Conservation (phyloP, 2,113 vertebrate species). For the Cephalopterus ornatus region DNA sequence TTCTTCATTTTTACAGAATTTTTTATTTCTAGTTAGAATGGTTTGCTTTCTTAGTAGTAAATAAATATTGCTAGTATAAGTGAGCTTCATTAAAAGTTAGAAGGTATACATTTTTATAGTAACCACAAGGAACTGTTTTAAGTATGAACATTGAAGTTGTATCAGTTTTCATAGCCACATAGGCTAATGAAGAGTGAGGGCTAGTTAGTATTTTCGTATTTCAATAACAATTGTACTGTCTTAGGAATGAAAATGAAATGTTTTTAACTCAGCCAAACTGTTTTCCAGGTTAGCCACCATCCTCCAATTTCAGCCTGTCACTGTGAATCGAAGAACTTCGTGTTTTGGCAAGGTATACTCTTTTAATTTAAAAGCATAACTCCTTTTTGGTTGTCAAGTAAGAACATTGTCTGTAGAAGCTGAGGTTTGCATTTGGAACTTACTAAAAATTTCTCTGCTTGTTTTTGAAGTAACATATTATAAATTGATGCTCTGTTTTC, state of each 20-base stretch:
- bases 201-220: background rate
- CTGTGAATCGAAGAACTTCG: constrained; percentile 99
- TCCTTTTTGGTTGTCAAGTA: background rate
- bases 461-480: background rate
- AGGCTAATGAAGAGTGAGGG: background rate
- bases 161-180: background rate
- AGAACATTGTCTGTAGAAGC: background rate
- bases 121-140: background rate
- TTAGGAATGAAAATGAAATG: background rate
- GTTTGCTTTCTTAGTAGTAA: background rate
- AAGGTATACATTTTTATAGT: background rate
- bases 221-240: background rate
- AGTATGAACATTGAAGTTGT: background rate
- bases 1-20: background rate
- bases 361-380: constrained; percentile 36
- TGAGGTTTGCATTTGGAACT: constrained; percentile 23
- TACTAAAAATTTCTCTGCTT: background rate
- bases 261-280: constrained; percentile 5
- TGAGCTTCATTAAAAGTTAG: background rate
- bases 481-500: background rate
- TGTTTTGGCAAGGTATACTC: constrained; percentile 97
- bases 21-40: background rate
- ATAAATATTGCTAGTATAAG: background rate
- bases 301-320: constrained; percentile 97
- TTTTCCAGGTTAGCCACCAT: constrained; percentile 95